Evolutionary conservation across 1,140 invertebrate genomes (phyloP).

Genomic region (Tetramorium parvispinum): DNA sequence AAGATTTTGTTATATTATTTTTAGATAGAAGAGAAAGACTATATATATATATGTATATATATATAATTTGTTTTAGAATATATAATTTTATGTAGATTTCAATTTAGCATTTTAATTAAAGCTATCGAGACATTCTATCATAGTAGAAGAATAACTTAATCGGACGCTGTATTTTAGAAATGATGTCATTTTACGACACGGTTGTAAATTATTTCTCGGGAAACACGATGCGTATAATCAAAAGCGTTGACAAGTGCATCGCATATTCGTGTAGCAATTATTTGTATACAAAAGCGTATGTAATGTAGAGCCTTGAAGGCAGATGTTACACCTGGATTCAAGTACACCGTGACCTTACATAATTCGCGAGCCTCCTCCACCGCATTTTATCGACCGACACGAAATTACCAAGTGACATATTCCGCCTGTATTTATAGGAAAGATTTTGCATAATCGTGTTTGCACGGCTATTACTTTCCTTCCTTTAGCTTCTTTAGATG

Average conservation of each 20-base stretch:
- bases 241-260: not conserved
- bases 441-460: slow-evolving; percentile 54
- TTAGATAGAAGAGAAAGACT: not conserved
- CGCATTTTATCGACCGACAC: slow-evolving; percentile 40
- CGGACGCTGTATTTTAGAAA: not conserved
- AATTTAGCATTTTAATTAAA: slow-evolving; percentile 1
- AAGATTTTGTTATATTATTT: not conserved
- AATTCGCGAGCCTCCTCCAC: slow-evolving; percentile 29
- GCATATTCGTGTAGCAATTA: slow-evolving; percentile 27
- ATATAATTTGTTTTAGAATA: not conserved
- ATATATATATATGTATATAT: not conserved
- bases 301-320: slow-evolving; percentile 47
- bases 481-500: slow-evolving; percentile 2
- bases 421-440: slow-evolving; percentile 38
- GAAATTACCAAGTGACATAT: slow-evolving; percentile 39
- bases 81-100: not conserved
- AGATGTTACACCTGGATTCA: slow-evolving; percentile 64
- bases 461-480: slow-evolving; percentile 46
- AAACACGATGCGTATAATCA: not conserved
- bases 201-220: not conserved
- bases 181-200: not conserved
- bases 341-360: slow-evolving; percentile 37
- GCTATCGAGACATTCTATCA: not conserved
- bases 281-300: slow-evolving; percentile 29
- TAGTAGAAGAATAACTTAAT: not conserved